Conservation (phyloP, 2,113 vertebrate genomes). For the Macrotus californicus region DNA sequence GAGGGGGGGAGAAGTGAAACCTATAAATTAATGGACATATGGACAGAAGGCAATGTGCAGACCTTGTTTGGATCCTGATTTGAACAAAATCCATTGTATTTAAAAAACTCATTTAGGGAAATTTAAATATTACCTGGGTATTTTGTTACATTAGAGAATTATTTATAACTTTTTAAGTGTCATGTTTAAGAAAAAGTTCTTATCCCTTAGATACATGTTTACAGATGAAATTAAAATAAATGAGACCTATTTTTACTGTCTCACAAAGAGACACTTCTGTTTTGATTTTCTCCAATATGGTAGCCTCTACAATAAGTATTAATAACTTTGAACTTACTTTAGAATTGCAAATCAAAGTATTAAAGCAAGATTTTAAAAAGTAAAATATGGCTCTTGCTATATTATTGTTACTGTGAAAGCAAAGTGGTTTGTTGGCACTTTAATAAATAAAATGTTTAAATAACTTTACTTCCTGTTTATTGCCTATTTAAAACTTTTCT, state of each 20-base stretch:
- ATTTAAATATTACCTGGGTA: neutral
- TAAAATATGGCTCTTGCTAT: neutral
- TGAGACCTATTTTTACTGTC: neutral
- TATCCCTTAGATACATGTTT: neutral
- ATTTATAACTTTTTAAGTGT: neutral
- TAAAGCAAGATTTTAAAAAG: neutral
- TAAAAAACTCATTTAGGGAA: neutral
- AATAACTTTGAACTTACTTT: neutral
- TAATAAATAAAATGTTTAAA: neutral
- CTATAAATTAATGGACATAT: neutral
- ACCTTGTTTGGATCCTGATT: neutral
- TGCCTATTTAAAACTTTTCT: neutral
- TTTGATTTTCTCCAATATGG: neutral
- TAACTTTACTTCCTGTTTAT: neutral
- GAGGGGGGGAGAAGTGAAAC: neutral
- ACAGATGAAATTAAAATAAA: slow-evolving; percentile 19
- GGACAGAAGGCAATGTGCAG: neutral
- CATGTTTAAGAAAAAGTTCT: neutral
- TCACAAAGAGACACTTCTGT: neutral
- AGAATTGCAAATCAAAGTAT: neutral
- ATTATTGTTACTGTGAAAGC: neutral
- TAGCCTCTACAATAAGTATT: neutral
- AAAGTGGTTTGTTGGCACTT: neutral
- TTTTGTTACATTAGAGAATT: neutral
- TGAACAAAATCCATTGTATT: neutral